phyloP scores from a whole-genome alignment of 2,113 vertebrate species.

The Toxotes chatareus region DNA sequence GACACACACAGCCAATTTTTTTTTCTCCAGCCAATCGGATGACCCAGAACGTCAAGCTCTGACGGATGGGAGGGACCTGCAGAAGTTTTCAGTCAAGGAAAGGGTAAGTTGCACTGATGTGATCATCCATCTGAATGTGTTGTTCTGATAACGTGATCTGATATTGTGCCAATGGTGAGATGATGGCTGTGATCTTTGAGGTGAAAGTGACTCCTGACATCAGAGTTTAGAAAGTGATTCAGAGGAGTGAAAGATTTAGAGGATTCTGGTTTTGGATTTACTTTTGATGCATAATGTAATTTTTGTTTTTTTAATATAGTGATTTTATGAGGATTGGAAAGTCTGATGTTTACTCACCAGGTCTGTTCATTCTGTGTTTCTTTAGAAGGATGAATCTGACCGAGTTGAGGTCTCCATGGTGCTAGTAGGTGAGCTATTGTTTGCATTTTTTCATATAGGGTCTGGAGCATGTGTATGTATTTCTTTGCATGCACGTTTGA shows the following conservation, averaged over 20 bases:
- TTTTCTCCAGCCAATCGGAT: slow-evolving; percentile 67
- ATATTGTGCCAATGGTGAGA: neutral
- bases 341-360: neutral
- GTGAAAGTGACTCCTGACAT: neutral
- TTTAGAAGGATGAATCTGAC: slow-evolving; percentile 80
- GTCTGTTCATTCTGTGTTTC: slow-evolving; percentile 36
- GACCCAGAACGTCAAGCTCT: slow-evolving; percentile 78
- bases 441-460: neutral
- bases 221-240: neutral
- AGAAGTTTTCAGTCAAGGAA: slow-evolving; percentile 76
- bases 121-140: neutral
- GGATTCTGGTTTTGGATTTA: neutral
- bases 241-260: neutral
- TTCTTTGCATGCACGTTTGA: neutral
- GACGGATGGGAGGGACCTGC: slow-evolving; percentile 75
- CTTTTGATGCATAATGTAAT: neutral
- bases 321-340: too few species aligned
- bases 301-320: neutral
- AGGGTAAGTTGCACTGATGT: slow-evolving; percentile 65
- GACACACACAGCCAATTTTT: slow-evolving; percentile 1
- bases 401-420: slow-evolving; percentile 89
- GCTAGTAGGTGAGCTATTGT: slow-evolving; percentile 87
- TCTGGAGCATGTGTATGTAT: neutral
- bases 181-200: neutral
- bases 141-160: neutral